Evolutionary conservation across 2,888 invertebrate species (phyloP).

Genomic region (Torymus tubicola): DNA sequence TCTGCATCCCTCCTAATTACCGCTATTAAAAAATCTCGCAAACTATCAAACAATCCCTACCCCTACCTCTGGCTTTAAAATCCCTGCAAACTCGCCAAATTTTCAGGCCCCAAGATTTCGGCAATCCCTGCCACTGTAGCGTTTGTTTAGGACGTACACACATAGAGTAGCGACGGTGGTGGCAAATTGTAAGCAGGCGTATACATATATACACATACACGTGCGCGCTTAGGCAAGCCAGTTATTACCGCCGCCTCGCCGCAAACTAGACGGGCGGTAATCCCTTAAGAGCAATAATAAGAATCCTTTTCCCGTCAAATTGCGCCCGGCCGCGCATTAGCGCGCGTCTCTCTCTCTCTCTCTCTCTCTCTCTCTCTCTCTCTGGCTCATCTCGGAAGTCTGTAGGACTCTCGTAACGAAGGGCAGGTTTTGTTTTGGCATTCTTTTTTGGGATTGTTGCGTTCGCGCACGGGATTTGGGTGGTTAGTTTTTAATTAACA

Average conservation of each 20-base stretch:
- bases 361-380: not conserved
- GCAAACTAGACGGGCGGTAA: constrained; percentile 72
- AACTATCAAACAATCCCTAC: no score
- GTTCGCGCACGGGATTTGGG: no score
- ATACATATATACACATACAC: not conserved
- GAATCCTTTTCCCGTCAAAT: constrained; percentile 70
- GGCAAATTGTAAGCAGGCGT: constrained; percentile 25
- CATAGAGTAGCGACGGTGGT: not conserved
- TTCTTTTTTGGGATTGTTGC: no score
- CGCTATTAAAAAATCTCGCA: no score
- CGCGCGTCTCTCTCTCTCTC: not conserved
- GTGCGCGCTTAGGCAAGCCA: constrained; percentile 54
- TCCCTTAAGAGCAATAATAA: constrained; percentile 76
- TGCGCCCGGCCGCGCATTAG: constrained; percentile 15
- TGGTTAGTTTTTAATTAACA: no score
- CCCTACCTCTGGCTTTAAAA: no score
- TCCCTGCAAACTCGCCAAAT: constrained; percentile 20
- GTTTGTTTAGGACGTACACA: constrained; percentile 46
- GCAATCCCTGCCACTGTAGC: constrained; percentile 13
- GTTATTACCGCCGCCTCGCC: constrained; percentile 71
- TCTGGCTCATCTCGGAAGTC: not conserved
- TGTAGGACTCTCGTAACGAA: no score
- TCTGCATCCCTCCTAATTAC: no score
- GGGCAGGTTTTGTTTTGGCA: no score
- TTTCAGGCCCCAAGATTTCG: constrained; percentile 28